A percentile compares a stretch with the other conserved stretches of the same genome.
These are phyloP conservation scores for Campoletis raptor DNA, from an alignment of 2,888 invertebrate species.

Conservation along the genomic window DNA sequence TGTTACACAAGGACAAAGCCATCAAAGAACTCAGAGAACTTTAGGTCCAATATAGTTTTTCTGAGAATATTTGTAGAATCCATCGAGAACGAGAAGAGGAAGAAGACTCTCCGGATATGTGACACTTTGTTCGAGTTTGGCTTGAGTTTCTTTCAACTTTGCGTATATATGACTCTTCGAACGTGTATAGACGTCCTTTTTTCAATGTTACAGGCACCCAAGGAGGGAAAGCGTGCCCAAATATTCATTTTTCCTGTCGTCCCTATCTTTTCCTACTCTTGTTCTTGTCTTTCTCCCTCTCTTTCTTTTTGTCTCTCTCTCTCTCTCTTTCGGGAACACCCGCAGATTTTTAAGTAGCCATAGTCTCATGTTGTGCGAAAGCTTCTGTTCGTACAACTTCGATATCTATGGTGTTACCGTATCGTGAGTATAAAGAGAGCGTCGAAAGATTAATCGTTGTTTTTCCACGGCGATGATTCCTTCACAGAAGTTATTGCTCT, in stretches of 20 bases:
- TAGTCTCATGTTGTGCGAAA: slow-evolving; percentile 49
- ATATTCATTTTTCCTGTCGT: slow-evolving; percentile 38
- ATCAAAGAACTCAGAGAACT: not conserved
- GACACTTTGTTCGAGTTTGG: slow-evolving; percentile 48
- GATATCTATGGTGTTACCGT: not conserved
- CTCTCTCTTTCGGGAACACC: slow-evolving; percentile 49
- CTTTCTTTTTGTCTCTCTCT: not conserved
- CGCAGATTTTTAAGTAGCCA: slow-evolving; percentile 61
- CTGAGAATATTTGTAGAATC: slow-evolving; percentile 54
- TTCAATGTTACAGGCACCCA: slow-evolving; percentile 30
- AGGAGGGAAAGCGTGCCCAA: slow-evolving; percentile 52
- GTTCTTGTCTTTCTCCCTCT: not conserved
- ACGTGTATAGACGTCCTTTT: slow-evolving; percentile 16
- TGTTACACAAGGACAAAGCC: not conserved
- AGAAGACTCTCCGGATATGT: slow-evolving; percentile 43
- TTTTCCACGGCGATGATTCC: slow-evolving; percentile 66
- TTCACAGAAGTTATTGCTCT: slow-evolving; percentile 12
- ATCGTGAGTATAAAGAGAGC: slow-evolving; percentile 12
- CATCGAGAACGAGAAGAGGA: slow-evolving; percentile 17
- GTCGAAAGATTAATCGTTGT: slow-evolving; percentile 77
- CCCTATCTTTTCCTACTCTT: slow-evolving; percentile 24
- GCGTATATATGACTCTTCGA: slow-evolving; percentile 21
- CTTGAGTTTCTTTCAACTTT: not conserved
- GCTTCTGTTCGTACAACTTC: slow-evolving; percentile 37
- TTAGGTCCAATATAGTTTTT: slow-evolving; percentile 34